These are phyloP conservation scores for Chaunax sp. DNA, from an alignment of 2,797 vertebrate species.

Conservation along the genomic window DNA sequence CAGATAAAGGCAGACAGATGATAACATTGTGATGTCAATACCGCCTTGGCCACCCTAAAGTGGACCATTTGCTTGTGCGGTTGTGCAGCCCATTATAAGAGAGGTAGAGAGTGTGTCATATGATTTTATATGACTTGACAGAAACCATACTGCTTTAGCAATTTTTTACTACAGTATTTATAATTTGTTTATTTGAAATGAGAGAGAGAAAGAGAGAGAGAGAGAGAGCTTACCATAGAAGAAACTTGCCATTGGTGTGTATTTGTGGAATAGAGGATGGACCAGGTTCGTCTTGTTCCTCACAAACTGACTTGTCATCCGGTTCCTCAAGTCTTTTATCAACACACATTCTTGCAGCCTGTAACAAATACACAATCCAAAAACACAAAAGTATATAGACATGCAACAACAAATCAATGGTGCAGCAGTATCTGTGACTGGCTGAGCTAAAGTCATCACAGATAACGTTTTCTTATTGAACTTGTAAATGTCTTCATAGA, in stretches of 20 bases:
- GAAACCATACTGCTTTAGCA: background rate
- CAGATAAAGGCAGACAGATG: background rate
- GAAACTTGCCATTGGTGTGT: background rate
- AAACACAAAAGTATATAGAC: background rate
- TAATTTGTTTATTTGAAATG: background rate
- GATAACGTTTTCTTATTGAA: background rate
- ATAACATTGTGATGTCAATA: too few species aligned
- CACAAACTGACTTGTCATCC: background rate
- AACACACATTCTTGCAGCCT: conserved; percentile 68
- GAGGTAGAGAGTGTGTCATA: background rate
- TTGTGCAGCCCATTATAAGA: too few species aligned
- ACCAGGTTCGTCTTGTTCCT: conserved; percentile 1
- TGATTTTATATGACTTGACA: background rate
- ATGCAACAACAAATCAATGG: background rate
- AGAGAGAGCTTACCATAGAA: conserved; percentile 29
- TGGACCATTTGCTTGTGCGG: too few species aligned
- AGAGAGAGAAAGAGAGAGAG: background rate
- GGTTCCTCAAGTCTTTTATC: conserved; percentile 14
- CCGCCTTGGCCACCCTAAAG: too few species aligned
- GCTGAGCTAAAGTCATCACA: background rate
- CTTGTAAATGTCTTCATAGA: background rate
- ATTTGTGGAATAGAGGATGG: background rate
- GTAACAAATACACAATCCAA: conserved; percentile 12
- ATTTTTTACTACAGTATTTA: too few species aligned
- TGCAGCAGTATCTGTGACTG: background rate